These are phyloP conservation scores for Cygnus atratus DNA, from an alignment of 2,113 vertebrate species.

Conservation along the genomic window DNA sequence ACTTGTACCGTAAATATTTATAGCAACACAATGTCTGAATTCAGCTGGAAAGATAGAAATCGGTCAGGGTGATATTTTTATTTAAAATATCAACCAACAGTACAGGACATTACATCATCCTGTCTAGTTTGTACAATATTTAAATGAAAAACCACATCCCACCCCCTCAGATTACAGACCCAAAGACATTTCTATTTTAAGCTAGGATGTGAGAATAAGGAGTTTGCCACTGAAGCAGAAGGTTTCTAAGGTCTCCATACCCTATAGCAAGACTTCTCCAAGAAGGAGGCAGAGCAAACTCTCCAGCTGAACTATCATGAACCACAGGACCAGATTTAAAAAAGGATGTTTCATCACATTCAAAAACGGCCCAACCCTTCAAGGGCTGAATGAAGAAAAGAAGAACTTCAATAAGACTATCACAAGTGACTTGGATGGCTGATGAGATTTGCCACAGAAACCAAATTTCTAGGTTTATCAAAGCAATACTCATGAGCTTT, in stretches of 20 bases:
- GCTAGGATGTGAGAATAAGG: background rate
- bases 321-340: background rate
- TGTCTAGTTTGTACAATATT: background rate
- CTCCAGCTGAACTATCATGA: background rate
- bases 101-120: conserved; percentile 29
- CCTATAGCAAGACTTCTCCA: background rate
- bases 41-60: background rate
- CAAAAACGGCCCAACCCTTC: background rate
- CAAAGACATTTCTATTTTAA: background rate
- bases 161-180: background rate
- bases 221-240: background rate
- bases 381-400: background rate
- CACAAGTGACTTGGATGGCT: background rate
- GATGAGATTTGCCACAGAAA: background rate
- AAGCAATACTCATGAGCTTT: background rate
- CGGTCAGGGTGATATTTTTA: background rate
- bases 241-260: background rate
- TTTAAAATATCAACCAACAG: conserved; percentile 1
- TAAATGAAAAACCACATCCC: conserved; percentile 20
- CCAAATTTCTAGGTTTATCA: background rate
- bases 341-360: background rate
- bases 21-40: background rate
- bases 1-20: background rate
- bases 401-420: background rate
- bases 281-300: background rate